Conservation (phyloP, 2,888 invertebrate species). For the Coremacera marginata region DNA sequence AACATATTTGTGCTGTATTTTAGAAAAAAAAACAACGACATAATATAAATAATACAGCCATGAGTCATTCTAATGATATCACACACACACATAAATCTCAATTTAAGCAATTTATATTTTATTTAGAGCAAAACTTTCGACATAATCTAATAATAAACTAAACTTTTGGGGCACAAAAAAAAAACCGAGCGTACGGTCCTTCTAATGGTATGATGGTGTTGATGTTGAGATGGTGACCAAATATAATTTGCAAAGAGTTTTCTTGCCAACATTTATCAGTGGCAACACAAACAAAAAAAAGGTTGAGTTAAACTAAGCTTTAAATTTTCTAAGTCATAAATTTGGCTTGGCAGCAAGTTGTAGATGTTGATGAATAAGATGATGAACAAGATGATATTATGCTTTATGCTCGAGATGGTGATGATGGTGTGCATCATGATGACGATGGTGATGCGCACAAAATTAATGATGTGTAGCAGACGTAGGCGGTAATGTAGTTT, state of each 20-base stretch:
- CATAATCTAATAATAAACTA: slow-evolving; percentile 17
- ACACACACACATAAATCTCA: slow-evolving; percentile 13
- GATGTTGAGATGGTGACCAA: slow-evolving; percentile 8
- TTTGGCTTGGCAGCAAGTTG: not conserved
- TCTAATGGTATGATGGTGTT: not conserved
- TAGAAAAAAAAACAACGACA: too few species aligned
- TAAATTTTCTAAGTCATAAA: slow-evolving; percentile 23
- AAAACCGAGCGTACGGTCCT: not conserved
- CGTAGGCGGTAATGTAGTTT: too few species aligned
- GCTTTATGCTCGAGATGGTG: not conserved
- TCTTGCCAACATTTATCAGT: not conserved
- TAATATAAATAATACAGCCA: too few species aligned
- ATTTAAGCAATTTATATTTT: slow-evolving; percentile 17
- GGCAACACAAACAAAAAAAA: not conserved
- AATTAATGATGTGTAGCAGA: too few species aligned
- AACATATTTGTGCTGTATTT: too few species aligned
- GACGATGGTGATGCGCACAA: not conserved
- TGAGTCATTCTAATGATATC: not conserved
- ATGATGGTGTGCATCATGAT: not conserved
- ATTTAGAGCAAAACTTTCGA: slow-evolving; percentile 12
- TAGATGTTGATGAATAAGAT: not conserved
- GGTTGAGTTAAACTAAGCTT: not conserved
- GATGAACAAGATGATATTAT: too few species aligned
- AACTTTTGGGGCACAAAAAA: not conserved
- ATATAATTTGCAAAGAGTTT: slow-evolving; percentile 19